These are phyloP conservation scores for Listrodromus nycthemerus DNA, from an alignment of 2,888 invertebrate genomes.

Conservation along the genomic window DNA sequence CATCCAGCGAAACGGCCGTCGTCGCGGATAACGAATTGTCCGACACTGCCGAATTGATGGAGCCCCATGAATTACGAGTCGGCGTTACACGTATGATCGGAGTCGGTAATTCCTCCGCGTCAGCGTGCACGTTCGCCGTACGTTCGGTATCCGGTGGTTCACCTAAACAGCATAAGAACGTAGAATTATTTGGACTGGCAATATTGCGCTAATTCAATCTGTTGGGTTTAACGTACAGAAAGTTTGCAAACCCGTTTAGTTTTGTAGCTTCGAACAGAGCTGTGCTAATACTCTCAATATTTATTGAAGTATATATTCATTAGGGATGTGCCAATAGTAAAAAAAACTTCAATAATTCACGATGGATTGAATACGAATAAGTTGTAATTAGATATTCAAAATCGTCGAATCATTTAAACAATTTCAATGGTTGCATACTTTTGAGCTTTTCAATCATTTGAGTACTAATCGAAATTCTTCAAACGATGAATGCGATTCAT, in stretches of 20 bases:
- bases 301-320: too few species aligned
- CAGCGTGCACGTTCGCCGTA: constrained; percentile 76
- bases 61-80: constrained; percentile 57
- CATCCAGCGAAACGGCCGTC: constrained; percentile 33
- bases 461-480: too few species aligned
- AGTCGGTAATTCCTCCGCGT: constrained; percentile 75
- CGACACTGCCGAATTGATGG: constrained; percentile 48
- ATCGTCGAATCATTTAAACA: too few species aligned
- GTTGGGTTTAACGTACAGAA: not conserved
- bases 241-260: not conserved
- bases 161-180: constrained; percentile 70
- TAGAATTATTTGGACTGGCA: not conserved
- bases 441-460: too few species aligned
- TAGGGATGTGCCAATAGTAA: too few species aligned
- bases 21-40: constrained; percentile 57
- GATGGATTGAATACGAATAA: too few species aligned
- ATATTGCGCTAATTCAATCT: not conserved
- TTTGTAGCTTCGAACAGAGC: not conserved
- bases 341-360: too few species aligned
- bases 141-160: constrained; percentile 78
- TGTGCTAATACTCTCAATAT: not conserved
- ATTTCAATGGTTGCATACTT: too few species aligned
- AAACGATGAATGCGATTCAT: too few species aligned
- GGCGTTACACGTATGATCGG: constrained; percentile 70
- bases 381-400: too few species aligned